Conservation (phyloP, 53 echinoderm and acorn worm genomes). For the Antedon mediterranea region DNA sequence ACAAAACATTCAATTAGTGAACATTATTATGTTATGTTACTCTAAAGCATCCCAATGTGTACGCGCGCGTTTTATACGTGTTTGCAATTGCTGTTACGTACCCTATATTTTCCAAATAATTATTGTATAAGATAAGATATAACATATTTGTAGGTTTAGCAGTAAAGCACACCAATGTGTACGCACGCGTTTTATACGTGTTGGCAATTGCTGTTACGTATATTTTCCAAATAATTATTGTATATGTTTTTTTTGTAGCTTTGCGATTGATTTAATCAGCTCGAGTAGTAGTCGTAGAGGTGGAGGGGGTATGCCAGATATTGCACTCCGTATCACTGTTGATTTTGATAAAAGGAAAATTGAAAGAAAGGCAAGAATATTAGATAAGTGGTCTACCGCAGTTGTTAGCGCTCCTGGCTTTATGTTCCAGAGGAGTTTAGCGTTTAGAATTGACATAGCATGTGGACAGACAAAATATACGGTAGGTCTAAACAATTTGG, state of each 20-base stretch:
- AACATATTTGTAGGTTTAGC: too few species aligned
- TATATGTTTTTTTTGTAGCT: not conserved
- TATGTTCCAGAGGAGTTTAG: not conserved
- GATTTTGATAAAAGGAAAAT: not conserved
- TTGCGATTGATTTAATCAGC: not conserved
- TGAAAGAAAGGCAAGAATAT: not conserved
- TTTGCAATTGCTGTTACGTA: too few species aligned
- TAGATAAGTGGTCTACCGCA: not conserved
- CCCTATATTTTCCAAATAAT: too few species aligned
- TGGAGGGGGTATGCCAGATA: not conserved
- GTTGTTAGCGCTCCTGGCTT: not conserved
- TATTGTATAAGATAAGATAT: too few species aligned
- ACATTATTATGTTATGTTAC: too few species aligned
- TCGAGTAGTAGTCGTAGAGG: not conserved
- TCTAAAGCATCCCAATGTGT: too few species aligned
- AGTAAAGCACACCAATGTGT: too few species aligned
- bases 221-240: too few species aligned
- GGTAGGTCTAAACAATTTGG: not conserved
- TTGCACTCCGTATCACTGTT: not conserved
- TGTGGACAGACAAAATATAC: not conserved
- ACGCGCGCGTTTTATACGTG: too few species aligned
- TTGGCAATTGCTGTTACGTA: too few species aligned
- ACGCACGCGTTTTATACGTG: too few species aligned
- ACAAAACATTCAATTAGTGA: too few species aligned
- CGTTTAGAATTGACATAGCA: not conserved